These are phyloP conservation scores for Brachionus rubens DNA, from an alignment of 1,140 invertebrate species.

Conservation along the genomic window DNA sequence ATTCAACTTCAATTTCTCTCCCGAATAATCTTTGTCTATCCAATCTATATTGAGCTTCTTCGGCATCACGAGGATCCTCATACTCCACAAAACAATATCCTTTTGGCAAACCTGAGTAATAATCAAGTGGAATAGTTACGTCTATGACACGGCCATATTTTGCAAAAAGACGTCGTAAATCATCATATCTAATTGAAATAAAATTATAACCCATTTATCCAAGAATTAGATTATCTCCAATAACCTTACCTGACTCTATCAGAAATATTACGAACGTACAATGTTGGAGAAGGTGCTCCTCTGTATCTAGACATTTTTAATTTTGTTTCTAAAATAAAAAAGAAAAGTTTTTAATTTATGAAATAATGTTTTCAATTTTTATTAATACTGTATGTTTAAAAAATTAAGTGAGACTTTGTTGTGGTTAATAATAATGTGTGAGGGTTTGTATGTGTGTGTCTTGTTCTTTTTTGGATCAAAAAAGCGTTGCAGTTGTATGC, in stretches of 20 bases:
- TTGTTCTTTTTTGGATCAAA: too few relatives aligned
- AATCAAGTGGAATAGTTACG: constrained; percentile 63
- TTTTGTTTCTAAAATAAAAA: background rate
- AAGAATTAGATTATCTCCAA: background rate
- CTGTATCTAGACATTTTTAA: constrained; percentile 37
- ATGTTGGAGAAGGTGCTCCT: constrained; percentile 15
- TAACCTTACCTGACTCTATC: constrained; percentile 35
- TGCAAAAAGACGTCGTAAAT: constrained; percentile 60
- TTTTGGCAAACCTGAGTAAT: constrained; percentile 60
- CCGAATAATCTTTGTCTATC: constrained; percentile 61
- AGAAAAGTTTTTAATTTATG: background rate
- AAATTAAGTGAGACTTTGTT: too few relatives aligned
- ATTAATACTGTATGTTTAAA: background rate
- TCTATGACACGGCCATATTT: constrained; percentile 63
- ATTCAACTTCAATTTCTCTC: constrained; percentile 63
- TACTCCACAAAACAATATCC: constrained; percentile 64
- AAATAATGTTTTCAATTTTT: background rate
- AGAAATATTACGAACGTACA: constrained; percentile 36
- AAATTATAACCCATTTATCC: background rate
- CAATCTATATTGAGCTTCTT: constrained; percentile 62
- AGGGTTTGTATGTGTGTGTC: too few relatives aligned
- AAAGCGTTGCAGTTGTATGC: too few relatives aligned
- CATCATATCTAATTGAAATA: constrained; percentile 53
- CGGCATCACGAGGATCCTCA: constrained; percentile 63
- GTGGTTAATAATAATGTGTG: too few relatives aligned